Conservation (phyloP, 2,888 invertebrate genomes). For the Perizoma flavofasciatum region DNA sequence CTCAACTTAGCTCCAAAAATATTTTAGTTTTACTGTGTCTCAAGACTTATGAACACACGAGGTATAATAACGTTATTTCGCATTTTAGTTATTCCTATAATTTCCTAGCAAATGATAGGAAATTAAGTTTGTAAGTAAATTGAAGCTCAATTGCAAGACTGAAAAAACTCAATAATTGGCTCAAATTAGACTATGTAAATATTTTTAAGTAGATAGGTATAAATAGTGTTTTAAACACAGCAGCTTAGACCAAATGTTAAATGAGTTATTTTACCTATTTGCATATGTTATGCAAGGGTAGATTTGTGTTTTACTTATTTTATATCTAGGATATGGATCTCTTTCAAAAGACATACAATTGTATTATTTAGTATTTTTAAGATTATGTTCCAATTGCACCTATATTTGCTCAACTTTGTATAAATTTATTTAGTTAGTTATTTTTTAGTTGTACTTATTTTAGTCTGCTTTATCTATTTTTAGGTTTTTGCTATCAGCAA, state of each 20-base stretch:
- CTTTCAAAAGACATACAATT: constrained; percentile 44
- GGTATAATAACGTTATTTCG: not conserved
- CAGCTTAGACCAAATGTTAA: constrained; percentile 35
- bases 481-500: constrained; percentile 1
- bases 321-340: constrained; percentile 42
- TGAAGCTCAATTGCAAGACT: constrained; percentile 58
- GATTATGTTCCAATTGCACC: constrained; percentile 59
- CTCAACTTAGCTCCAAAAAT: too few relatives aligned
- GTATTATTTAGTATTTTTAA: constrained; percentile 31
- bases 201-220: constrained; percentile 11
- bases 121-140: constrained; percentile 22
- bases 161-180: constrained; percentile 53
- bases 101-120: too few relatives aligned
- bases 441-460: too few relatives aligned
- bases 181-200: constrained; percentile 52
- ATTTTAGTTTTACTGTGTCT: too few relatives aligned
- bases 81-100: not conserved
- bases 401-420: constrained; percentile 69
- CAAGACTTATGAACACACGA: too few relatives aligned
- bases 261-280: not conserved
- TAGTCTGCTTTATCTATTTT: not conserved
- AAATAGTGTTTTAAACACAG: constrained; percentile 47
- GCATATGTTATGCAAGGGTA: not conserved
- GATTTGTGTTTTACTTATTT: constrained; percentile 13
- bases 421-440: constrained; percentile 15